Evolutionary conservation across 2,888 invertebrate species (phyloP).

Genomic region (Sabatieria punctata): DNA sequence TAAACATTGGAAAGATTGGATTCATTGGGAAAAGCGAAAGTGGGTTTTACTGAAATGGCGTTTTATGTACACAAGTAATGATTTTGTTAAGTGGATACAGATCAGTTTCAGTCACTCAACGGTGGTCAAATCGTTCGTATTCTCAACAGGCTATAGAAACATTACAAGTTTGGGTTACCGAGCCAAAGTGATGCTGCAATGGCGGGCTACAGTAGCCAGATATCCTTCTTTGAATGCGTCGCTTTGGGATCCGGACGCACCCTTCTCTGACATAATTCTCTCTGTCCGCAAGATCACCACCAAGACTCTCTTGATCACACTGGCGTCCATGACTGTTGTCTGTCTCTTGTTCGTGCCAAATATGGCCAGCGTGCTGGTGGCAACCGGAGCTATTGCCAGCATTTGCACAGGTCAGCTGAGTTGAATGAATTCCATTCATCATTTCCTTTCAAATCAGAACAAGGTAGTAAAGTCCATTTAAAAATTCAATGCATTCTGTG

Average conservation of each 20-base stretch:
- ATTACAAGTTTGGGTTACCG: neutral
- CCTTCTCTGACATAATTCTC: neutral
- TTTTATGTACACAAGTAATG: too few relatives aligned
- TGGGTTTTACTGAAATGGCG: too few relatives aligned
- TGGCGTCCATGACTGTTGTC: neutral
- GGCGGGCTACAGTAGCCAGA: neutral
- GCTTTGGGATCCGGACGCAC: constrained; percentile 3
- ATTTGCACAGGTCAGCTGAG: too few relatives aligned
- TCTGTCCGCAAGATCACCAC: neutral
- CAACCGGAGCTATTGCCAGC: neutral
- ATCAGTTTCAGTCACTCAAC: neutral
- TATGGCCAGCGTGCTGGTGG: neutral
- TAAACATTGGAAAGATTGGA: too few relatives aligned
- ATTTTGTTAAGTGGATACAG: neutral
- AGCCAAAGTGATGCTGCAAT: neutral
- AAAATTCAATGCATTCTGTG: too few relatives aligned
- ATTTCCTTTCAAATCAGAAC: too few relatives aligned
- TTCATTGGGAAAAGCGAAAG: too few relatives aligned
- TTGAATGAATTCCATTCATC: too few relatives aligned
- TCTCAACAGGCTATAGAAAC: neutral
- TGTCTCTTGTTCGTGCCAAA: neutral
- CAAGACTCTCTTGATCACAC: neutral
- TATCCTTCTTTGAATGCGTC: neutral
- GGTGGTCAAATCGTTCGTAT: neutral
- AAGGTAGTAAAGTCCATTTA: too few relatives aligned